Base-by-base conservation (phyloP, 92 coral and sea anemone genomes). In the Porites evermanni region DNA sequence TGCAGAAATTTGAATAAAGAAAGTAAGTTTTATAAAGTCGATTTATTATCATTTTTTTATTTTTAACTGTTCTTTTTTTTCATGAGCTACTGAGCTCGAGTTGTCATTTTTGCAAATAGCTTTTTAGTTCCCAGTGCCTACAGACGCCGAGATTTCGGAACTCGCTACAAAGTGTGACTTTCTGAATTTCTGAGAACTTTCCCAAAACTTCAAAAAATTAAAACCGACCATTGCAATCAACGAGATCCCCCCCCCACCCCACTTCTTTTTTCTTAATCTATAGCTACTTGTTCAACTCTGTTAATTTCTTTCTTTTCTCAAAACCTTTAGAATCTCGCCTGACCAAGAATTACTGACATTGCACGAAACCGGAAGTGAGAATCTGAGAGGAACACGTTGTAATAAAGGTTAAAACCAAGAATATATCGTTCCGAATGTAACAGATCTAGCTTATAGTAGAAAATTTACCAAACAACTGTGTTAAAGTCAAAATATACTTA, bases 401-500 rank as follows among this genome's bases (percentile, higher is more conserved):
- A 56, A 11, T 8, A 56, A 56, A 14, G 16, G 16, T 56, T 56
- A 56, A 11, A 56, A 8, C 61, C 13, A 56, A 11, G 61, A 56
- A 56, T 56, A 6, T 11, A 56, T 56, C 13, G 61, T 14, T 8
- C 61, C 61, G 16, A 56, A 56, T 56, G 61, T 56, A 14, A 56
- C 16, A 11, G 16, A 56, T 56, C 72, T 2, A 18, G 24, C 13
- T 72, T 50, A 13, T 18, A 44, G 6, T 32, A 44, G 20, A 63
- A 4, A 72, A 17, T 26, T 8, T 9, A 26, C 51, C 17, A 29
- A 53, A 64, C 78, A 19, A 26, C 18, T 73, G 17, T 32, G 72
- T 24, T 12, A 24, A 2, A 29, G 0, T 82, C n/a, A 84, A 83
- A 10, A 29, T 19, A 69, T 83, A 94, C 98, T 94, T 94, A 94